These are phyloP conservation scores for Uromys caudimaculatus DNA, from an alignment of 2,797 vertebrate genomes.

Conservation along the genomic window DNA sequence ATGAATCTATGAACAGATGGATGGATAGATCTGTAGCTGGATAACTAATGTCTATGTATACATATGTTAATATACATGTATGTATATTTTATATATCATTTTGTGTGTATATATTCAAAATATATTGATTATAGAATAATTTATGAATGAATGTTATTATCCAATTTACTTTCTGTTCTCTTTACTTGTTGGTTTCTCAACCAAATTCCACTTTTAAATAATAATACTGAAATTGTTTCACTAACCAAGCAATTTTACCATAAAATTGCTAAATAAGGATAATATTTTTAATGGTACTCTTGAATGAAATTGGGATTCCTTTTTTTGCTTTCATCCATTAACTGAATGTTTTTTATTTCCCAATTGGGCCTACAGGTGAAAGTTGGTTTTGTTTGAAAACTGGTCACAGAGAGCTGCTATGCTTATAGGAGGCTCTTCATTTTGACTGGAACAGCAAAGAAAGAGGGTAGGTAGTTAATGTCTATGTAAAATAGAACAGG, in stretches of 20 bases:
- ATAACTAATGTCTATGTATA: neutral
- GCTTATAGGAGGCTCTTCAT: neutral
- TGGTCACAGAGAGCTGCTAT: neutral
- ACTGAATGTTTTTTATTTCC: neutral
- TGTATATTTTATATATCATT: neutral
- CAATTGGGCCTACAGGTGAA: neutral
- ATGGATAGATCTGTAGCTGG: neutral
- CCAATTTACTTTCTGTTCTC: neutral
- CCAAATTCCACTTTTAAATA: neutral
- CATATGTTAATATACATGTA: neutral
- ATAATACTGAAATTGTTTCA: conserved; percentile 3
- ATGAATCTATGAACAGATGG: neutral
- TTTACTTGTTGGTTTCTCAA: neutral
- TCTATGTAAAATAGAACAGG: neutral
- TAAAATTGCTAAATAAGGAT: neutral
- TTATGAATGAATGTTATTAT: neutral
- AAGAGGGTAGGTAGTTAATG: neutral
- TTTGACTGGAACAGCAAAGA: neutral
- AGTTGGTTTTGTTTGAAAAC: too few species aligned
- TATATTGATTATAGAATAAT: neutral
- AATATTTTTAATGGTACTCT: neutral
- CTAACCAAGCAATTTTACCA: neutral
- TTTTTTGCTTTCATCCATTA: neutral
- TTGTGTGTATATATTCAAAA: too few species aligned
- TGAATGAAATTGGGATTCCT: neutral